Percentiles rank a stretch among this genome's conserved stretches.
These are phyloP conservation scores for Engraulis encrasicolus DNA, from an alignment of 2,113 vertebrate genomes.

Conservation along the genomic window DNA sequence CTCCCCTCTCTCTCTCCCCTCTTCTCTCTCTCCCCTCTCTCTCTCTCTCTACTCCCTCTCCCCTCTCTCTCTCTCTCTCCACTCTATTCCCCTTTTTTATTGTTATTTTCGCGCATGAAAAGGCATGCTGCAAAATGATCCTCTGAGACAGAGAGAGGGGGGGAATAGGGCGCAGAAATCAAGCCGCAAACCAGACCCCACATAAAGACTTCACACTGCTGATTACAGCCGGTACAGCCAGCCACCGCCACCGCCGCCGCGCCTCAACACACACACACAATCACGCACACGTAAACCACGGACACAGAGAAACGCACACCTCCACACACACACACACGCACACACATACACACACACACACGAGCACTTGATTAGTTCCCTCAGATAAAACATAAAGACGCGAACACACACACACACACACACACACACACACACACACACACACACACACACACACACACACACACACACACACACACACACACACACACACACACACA, in stretches of 20 bases:
- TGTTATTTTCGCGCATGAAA: slow-evolving; percentile 7
- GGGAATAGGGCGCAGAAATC: neutral
- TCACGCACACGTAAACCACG: neutral
- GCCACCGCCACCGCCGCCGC: neutral
- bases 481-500: neutral
- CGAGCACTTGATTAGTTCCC: neutral
- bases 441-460: no score
- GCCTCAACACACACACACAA: neutral
- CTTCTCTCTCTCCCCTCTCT: no score
- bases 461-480: slow-evolving; percentile 2
- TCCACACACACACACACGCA: neutral
- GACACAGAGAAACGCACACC: neutral
- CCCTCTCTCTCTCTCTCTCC: no score
- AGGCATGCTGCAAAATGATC: slow-evolving; percentile 10
- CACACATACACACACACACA: neutral
- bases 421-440: neutral
- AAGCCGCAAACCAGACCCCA: neutral
- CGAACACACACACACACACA: neutral
- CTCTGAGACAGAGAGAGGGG: neutral
- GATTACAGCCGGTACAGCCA: neutral
- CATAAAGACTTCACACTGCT: slow-evolving; percentile 5
- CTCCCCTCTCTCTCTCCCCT: no score
- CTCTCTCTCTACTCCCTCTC: no score
- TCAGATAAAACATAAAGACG: neutral
- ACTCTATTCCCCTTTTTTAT: neutral